Conservation (phyloP, 2,797 vertebrate species). For the Helicolenus hilgendorfi region DNA sequence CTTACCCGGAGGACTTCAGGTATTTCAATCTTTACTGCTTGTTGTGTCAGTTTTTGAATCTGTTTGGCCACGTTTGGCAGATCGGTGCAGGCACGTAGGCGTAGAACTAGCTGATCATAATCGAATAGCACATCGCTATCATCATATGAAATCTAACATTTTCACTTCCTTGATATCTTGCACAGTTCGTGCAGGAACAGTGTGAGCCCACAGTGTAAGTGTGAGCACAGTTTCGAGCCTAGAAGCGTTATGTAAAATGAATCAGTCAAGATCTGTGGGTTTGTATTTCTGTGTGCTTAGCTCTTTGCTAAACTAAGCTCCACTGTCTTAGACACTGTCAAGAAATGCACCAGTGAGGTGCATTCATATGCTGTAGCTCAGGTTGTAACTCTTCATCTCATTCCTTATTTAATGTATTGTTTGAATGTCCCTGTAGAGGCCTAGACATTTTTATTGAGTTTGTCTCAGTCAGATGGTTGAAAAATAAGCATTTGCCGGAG, state of each 20-base stretch:
- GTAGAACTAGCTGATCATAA: background rate
- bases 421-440: background rate
- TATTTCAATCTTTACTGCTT: conserved; percentile 56
- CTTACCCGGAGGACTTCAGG: conserved; percentile 93
- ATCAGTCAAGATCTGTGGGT: conserved; percentile 68
- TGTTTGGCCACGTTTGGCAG: background rate
- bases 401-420: background rate
- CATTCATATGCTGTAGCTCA: background rate
- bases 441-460: background rate
- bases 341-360: background rate
- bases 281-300: conserved; percentile 18
- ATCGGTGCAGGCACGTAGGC: background rate
- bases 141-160: background rate
- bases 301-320: conserved; percentile 23
- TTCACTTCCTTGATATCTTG: background rate
- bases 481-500: background rate
- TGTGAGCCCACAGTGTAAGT: conserved; percentile 12
- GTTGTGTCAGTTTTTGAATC: background rate
- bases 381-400: background rate
- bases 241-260: conserved; percentile 59
- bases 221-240: conserved; percentile 17
- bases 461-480: background rate
- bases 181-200: background rate
- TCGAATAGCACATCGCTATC: background rate
- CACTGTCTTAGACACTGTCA: conserved; percentile 15